phyloP scores from a whole-genome alignment of 1,140 invertebrate species.

The Aphaenogaster floridana region DNA sequence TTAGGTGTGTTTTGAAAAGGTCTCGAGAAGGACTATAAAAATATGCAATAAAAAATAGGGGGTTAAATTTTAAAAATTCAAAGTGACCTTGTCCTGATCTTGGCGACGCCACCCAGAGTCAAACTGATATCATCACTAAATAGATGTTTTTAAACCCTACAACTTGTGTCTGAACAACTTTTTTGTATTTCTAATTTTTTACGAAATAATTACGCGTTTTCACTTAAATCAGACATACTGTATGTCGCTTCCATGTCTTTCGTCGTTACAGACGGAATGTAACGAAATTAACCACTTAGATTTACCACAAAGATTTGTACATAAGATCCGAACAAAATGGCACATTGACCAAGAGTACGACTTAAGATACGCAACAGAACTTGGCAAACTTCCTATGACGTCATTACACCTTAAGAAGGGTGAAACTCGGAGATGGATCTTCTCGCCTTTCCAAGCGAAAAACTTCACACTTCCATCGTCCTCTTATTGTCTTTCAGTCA shows the following conservation, averaged over 20 bases:
- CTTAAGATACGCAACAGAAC: constrained; percentile 52
- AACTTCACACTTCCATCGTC: constrained; percentile 55
- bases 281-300: background rate
- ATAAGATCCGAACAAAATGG: constrained; percentile 25
- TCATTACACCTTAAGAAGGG: constrained; percentile 35
- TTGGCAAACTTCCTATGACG: constrained; percentile 51
- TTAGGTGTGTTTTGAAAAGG: no score
- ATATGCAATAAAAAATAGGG: no score
- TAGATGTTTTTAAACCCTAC: no score
- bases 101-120: no score
- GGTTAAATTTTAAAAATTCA: no score
- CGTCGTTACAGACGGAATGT: background rate
- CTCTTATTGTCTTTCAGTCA: constrained; percentile 61
- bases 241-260: background rate
- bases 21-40: no score
- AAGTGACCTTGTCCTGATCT: no score
- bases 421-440: constrained; percentile 42
- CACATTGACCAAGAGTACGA: constrained; percentile 27
- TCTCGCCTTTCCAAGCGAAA: constrained; percentile 36
- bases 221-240: no score
- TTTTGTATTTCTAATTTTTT: no score
- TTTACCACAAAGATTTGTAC: constrained; percentile 14
- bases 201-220: no score
- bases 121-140: no score
- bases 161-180: no score